Percentiles rank a stretch among this genome's conserved stretches.
Conservation (phyloP, 2,797 vertebrate species). For the Hyperoplus immaculatus region DNA sequence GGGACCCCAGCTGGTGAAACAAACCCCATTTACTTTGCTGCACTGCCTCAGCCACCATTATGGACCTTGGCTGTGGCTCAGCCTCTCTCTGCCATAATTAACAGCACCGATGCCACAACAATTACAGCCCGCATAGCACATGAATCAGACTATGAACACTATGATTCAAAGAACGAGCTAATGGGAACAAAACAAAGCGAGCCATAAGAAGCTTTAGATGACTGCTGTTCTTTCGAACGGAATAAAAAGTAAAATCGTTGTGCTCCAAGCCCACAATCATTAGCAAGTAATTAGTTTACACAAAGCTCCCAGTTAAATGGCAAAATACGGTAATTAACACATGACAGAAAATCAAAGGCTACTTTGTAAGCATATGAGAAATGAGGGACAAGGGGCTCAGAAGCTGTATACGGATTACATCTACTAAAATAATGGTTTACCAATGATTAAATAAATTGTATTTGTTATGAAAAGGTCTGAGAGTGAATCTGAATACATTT, state of each 20-base stretch:
- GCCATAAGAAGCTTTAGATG: slow-evolving; percentile 90
- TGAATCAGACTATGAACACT: slow-evolving; percentile 73
- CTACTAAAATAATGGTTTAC: slow-evolving; percentile 92
- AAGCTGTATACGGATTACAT: slow-evolving; percentile 91
- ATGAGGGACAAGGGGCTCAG: slow-evolving; percentile 92
- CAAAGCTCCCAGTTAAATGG: slow-evolving; percentile 98
- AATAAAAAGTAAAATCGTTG: slow-evolving; percentile 95
- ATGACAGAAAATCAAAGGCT: slow-evolving; percentile 99
- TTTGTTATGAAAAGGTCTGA: slow-evolving; percentile 50
- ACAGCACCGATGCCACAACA: slow-evolving; percentile 97
- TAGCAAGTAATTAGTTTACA: slow-evolving; percentile 99
- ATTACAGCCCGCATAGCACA: slow-evolving; percentile 92
- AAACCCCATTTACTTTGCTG: slow-evolving; percentile 96
- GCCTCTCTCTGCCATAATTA: slow-evolving; percentile 99
- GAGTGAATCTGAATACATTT: slow-evolving; percentile 52
- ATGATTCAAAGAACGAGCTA: slow-evolving; percentile 95
- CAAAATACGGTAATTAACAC: slow-evolving; percentile 98
- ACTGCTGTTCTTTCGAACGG: slow-evolving; percentile 89
- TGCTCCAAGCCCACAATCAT: slow-evolving; percentile 95
- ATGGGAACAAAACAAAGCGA: slow-evolving; percentile 93
- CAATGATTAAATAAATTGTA: slow-evolving; percentile 77
- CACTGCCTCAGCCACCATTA: slow-evolving; percentile 93
- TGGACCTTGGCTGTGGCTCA: slow-evolving; percentile 99
- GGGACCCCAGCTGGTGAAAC: slow-evolving; percentile 99
- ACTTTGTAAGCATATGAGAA: slow-evolving; percentile 98